phyloP scores from a whole-genome alignment of 2,888 invertebrate species.

The Leptopterna dolabrata region DNA sequence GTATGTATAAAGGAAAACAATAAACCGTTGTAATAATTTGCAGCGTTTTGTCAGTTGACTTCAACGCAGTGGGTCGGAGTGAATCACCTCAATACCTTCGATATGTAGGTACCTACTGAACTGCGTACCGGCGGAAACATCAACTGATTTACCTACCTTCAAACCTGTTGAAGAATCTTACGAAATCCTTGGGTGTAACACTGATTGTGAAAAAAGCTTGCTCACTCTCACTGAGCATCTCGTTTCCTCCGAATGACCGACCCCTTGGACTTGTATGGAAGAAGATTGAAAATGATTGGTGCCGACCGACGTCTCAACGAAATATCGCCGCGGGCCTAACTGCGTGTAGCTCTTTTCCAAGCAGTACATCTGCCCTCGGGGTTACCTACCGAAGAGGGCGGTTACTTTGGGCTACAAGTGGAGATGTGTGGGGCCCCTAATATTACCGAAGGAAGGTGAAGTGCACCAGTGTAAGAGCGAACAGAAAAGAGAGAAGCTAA shows the following conservation, averaged over 20 bases:
- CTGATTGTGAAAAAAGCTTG: not conserved
- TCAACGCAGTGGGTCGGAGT: too few relatives aligned
- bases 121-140: too few relatives aligned
- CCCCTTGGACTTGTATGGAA: not conserved
- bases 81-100: too few relatives aligned
- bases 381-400: not conserved
- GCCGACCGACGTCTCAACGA: not conserved
- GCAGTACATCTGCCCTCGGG: not conserved
- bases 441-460: not conserved
- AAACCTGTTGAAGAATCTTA: not conserved
- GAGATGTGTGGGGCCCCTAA: slow-evolving; percentile 1
- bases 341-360: not conserved
- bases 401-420: not conserved
- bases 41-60: too few relatives aligned
- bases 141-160: too few relatives aligned
- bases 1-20: too few relatives aligned
- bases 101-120: too few relatives aligned
- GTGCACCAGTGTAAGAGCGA: not conserved
- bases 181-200: not conserved
- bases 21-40: too few relatives aligned
- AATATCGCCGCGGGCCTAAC: not conserved
- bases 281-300: slow-evolving; percentile 7
- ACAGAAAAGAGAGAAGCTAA: not conserved
- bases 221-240: not conserved
- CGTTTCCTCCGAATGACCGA: not conserved